A percentile compares a stretch with the other conserved stretches of the same genome.
Conservation (phyloP, 2,888 invertebrate species). For the Lasiommata megera region DNA sequence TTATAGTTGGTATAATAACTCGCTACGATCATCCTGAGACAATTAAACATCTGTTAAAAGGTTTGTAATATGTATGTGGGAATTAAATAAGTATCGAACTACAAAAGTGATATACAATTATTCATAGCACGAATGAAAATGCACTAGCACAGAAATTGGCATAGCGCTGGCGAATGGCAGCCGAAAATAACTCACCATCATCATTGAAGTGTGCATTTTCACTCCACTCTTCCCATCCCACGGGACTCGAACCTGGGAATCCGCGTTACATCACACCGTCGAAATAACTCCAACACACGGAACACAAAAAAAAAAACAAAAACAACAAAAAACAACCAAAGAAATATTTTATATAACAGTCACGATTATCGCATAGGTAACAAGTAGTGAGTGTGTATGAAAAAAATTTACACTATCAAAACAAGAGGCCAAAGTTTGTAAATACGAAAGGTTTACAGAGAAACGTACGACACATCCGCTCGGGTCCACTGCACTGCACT, state of each 20-base stretch:
- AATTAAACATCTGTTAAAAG: no score
- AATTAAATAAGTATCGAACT: no score
- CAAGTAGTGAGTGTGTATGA: background rate
- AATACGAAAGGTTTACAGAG: constrained; percentile 58
- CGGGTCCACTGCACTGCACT: constrained; percentile 52
- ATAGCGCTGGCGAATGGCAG: constrained; percentile 17
- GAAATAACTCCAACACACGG: constrained; percentile 63
- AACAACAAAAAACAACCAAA: constrained; percentile 28
- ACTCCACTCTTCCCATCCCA: constrained; percentile 49
- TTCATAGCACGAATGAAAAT: background rate
- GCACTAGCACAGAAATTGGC: constrained; percentile 21
- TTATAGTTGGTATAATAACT: no score
- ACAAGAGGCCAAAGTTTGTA: constrained; percentile 72
- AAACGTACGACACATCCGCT: constrained; percentile 43
- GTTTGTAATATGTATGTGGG: no score
- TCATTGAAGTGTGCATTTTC: constrained; percentile 76
- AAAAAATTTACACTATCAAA: constrained; percentile 54
- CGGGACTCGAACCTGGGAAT: constrained; percentile 67
- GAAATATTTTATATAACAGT: constrained; percentile 22
- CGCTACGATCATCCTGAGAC: no score
- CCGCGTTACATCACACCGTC: constrained; percentile 71
- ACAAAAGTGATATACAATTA: background rate
- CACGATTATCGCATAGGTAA: constrained; percentile 29
- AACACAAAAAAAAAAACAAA: constrained; percentile 43
- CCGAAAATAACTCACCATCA: constrained; percentile 64